phyloP scores from a whole-genome alignment of 2,113 vertebrate genomes.

The Ciconia maguari region DNA sequence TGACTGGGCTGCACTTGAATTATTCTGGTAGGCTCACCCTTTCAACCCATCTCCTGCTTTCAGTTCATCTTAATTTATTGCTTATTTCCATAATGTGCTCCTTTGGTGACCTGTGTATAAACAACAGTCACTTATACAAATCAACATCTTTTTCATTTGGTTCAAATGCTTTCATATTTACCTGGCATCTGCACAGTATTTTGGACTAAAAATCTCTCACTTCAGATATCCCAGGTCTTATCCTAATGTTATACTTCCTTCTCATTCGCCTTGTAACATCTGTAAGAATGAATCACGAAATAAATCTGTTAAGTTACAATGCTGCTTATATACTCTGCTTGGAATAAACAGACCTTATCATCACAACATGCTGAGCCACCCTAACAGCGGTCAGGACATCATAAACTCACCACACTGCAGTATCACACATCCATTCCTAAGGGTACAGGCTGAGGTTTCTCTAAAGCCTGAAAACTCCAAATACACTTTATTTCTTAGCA shows the following conservation, averaged over 20 bases:
- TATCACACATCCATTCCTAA: neutral
- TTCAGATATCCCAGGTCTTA: neutral
- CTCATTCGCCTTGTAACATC: neutral
- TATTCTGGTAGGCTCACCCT: neutral
- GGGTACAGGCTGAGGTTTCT: neutral
- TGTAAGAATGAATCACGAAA: neutral
- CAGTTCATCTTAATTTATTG: conserved; percentile 44
- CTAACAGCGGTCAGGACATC: neutral
- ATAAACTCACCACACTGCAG: neutral
- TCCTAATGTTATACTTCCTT: neutral
- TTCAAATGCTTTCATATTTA: neutral
- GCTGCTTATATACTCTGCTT: neutral
- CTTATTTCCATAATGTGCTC: conserved; percentile 18
- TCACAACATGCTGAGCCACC: neutral
- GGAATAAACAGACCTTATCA: neutral
- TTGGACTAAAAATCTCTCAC: neutral
- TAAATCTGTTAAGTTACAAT: neutral
- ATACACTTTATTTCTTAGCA: neutral
- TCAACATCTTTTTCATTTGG: neutral
- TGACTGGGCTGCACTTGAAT: neutral
- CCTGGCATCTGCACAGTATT: neutral
- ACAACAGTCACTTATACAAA: conserved; percentile 4
- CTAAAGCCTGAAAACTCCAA: neutral
- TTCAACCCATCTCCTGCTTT: conserved; percentile 30
- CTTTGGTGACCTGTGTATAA: conserved; percentile 4